Evolutionary conservation across 2,797 vertebrate genomes (phyloP), one percentile per base, ranked within the genome.

Genomic region (Pipistrellus pipistrellus): DNA sequence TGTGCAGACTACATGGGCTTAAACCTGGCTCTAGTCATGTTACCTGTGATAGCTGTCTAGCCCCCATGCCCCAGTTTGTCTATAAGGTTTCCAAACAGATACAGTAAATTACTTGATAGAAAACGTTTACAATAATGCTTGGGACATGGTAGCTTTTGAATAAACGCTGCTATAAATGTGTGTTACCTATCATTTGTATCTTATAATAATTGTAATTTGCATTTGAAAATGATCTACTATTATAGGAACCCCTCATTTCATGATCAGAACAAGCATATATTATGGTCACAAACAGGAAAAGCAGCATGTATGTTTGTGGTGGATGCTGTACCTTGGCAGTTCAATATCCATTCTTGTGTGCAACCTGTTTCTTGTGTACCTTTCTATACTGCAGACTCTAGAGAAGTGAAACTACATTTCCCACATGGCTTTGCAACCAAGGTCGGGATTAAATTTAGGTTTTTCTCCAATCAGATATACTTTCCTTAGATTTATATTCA

Each of bases 361-460:
- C n/a, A 53, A 20, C 35, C 46, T 21, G 4, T 8, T 44, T 51
- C 11, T 71, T 62, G 1, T 38, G 25, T 55, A 32, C 23, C 35
- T 72, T 51, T 73, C 25, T 25, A 11, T 30, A 27, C 12, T 14
- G 4, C 17, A 27, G 71, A 91, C 41, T 6, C 35, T 71, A 23
- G 44, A 51, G 72, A 64, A 32, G 17, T 66, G 78, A 86, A 93
- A 32, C 20, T 32, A 18, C 2, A 71, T 72, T 93, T 83, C 38
- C 62, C 76, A 93, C 44, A 82, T 32, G 25, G 5, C 51, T 95
- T 83, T 93, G 57, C 53, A 48, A 51, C 27, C 71, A 51, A 1
- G 17, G 48, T 20, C n/a, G 21, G 38, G 18, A n/a, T 66, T 93
- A 86, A 91, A 91, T 91, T 85, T 53, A 81, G 51, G 2, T 55